Percentiles rank a stretch among this genome's conserved stretches.
These are phyloP conservation scores for Hemicordylus capensis DNA, from an alignment of 2,113 vertebrate genomes.

Conservation along the genomic window DNA sequence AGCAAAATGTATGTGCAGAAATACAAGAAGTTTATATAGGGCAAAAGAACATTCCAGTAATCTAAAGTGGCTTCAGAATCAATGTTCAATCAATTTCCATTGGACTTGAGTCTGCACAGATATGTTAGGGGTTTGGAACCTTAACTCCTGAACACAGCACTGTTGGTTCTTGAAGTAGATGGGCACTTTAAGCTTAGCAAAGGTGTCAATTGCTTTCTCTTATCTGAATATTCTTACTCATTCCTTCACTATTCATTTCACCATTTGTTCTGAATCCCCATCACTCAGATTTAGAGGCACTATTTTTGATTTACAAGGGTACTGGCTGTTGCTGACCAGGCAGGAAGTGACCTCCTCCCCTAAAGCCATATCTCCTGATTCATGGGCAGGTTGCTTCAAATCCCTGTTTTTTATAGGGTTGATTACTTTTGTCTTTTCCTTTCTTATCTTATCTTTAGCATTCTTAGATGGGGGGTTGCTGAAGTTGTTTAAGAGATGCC, in stretches of 20 bases:
- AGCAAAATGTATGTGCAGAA: not conserved
- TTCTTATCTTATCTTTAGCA: not conserved
- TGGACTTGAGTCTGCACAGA: not conserved
- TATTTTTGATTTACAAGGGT: not conserved
- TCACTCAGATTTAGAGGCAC: not conserved
- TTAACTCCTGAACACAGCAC: not conserved
- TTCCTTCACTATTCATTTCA: not conserved
- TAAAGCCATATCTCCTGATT: not conserved
- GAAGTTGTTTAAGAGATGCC: not conserved
- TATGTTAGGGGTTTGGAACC: not conserved
- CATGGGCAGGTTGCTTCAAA: not conserved
- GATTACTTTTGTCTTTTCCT: not conserved
- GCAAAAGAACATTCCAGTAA: not conserved
- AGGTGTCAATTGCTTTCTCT: not conserved
- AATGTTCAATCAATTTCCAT: not conserved
- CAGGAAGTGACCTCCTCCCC: not conserved
- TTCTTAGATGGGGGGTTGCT: not conserved
- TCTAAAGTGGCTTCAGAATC: not conserved
- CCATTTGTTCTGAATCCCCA: not conserved
- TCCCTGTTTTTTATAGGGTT: not conserved
- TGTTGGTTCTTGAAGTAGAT: not conserved
- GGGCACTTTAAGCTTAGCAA: not conserved
- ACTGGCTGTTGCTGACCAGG: not conserved
- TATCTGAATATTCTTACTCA: not conserved
- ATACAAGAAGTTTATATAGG: not conserved